Evolutionary conservation across 2,888 invertebrate genomes (phyloP).

Genomic region (Clunio marinus): DNA sequence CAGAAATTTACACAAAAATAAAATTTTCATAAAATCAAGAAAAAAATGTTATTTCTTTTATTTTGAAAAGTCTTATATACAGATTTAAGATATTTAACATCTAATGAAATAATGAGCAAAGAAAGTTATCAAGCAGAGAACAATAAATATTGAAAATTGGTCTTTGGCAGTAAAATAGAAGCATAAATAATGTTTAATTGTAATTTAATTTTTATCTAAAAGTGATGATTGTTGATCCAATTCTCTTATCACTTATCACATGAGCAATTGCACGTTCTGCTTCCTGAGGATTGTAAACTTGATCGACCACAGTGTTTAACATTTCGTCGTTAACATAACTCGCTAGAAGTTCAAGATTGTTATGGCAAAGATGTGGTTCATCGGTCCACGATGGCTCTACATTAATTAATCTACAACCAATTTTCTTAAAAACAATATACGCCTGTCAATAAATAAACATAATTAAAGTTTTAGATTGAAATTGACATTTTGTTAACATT

Average conservation of each 20-base stretch:
- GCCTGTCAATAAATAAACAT: conserved; percentile 16
- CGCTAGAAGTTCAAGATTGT: conserved; percentile 46
- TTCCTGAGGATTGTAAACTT: conserved; percentile 48
- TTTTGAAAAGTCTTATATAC: no score
- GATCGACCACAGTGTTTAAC: conserved; percentile 58
- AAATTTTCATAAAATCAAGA: no score
- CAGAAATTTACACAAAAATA: no score
- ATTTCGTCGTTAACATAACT: conserved; percentile 55
- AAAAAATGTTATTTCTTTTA: no score
- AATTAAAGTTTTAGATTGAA: not conserved
- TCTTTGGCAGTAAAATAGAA: conserved; percentile 1
- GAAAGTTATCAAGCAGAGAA: no score
- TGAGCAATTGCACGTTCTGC: conserved; percentile 52
- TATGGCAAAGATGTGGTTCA: conserved; percentile 49
- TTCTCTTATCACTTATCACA: conserved; percentile 45
- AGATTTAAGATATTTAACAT: no score
- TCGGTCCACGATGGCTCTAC: conserved; percentile 41
- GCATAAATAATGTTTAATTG: not conserved
- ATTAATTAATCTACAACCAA: conserved; percentile 14
- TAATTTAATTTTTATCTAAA: conserved; percentile 46
- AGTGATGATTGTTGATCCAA: conserved; percentile 53
- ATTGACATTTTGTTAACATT: not conserved
- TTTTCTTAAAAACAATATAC: no score
- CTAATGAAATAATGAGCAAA: no score
- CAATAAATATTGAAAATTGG: no score